phyloP scores from a whole-genome alignment of 2,113 vertebrate species.

The Notarius quadriscutis region DNA sequence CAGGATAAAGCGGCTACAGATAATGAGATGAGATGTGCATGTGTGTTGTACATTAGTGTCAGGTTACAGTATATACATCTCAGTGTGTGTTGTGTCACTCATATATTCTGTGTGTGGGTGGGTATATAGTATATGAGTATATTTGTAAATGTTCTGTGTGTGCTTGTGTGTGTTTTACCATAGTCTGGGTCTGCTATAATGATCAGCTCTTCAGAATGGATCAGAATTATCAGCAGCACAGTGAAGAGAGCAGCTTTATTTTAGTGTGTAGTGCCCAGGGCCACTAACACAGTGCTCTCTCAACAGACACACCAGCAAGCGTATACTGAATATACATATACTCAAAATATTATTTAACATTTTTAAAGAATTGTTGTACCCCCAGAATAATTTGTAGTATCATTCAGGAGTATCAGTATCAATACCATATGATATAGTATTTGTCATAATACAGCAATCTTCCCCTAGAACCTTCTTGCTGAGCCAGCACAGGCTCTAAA shows the following conservation, averaged over 20 bases:
- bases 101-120: background rate
- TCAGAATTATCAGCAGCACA: slow-evolving; percentile 51
- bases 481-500: background rate
- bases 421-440: background rate
- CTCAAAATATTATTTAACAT: background rate
- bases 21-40: background rate
- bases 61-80: background rate
- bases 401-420: background rate
- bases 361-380: background rate
- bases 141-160: background rate
- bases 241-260: slow-evolving; percentile 31
- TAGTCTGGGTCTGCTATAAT: slow-evolving; percentile 42
- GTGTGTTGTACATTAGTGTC: slow-evolving; percentile 10
- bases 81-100: slow-evolving; percentile 5
- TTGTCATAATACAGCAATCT: background rate
- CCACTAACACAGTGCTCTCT: slow-evolving; percentile 2
- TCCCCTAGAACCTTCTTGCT: background rate
- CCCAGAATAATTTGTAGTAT: background rate
- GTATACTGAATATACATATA: background rate
- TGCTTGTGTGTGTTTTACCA: background rate
- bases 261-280: slow-evolving; percentile 32
- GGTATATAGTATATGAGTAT: background rate
- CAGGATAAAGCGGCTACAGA: no score
- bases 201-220: slow-evolving; percentile 43
- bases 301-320: background rate